Conservation (phyloP, 1,140 invertebrate species). For the Zaprionus ghesquierei region DNA sequence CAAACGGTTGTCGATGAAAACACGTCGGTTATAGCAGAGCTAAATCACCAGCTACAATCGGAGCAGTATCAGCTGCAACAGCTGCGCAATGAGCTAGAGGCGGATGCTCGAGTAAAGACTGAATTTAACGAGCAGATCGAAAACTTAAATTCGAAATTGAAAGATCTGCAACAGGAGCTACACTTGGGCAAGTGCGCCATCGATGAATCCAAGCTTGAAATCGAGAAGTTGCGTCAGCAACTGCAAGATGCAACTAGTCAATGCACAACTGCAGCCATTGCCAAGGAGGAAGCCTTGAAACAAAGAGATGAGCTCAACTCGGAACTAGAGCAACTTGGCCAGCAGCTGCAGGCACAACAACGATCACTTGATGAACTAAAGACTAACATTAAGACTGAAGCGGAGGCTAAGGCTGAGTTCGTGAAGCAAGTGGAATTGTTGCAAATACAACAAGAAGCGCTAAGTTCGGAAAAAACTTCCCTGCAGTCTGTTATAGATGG, state of each 20-base stretch:
- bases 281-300: neutral
- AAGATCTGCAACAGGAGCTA: neutral
- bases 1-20: slow-evolving; percentile 6
- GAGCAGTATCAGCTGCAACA: neutral
- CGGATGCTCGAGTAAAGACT: neutral
- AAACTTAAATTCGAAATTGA: neutral
- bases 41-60: neutral
- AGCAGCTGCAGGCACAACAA: neutral
- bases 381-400: neutral
- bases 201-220: neutral
- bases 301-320: neutral
- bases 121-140: neutral
- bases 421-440: neutral
- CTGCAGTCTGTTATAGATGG: neutral
- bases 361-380: neutral
- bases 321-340: neutral
- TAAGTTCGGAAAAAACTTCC: neutral
- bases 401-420: neutral
- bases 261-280: neutral
- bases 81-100: neutral
- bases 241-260: neutral
- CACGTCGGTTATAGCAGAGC: neutral
- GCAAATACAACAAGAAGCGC: neutral
- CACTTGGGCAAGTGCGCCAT: neutral
- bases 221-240: neutral